Conservation (phyloP, 1,140 invertebrate species). For the Yoshiicerus persimilis region DNA sequence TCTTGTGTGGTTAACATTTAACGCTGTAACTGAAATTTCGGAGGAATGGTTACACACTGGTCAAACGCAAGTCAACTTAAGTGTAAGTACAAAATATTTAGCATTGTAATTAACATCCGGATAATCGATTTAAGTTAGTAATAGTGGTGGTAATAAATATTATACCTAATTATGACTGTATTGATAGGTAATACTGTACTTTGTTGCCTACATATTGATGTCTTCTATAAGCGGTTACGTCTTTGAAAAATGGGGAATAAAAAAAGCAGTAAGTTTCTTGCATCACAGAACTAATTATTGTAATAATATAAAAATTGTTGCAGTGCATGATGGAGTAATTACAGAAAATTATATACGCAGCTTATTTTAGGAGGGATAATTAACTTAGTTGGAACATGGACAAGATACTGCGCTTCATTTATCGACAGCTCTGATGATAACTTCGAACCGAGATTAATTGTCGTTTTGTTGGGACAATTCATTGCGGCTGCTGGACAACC, state of each 20-base stretch:
- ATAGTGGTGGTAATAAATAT: not conserved
- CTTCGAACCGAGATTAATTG: not conserved
- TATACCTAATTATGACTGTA: not conserved
- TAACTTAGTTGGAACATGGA: conserved; percentile 32
- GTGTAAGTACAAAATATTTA: not conserved
- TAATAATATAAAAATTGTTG: not conserved
- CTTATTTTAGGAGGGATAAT: conserved; percentile 30
- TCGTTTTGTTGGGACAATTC: conserved; percentile 36
- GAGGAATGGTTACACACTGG: conserved; percentile 30
- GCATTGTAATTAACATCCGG: too few species aligned
- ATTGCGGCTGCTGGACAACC: conserved; percentile 39
- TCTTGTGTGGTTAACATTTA: conserved; percentile 40
- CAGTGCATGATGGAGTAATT: not conserved
- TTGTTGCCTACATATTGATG: conserved; percentile 26
- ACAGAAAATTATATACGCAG: not conserved
- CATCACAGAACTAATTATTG: too few species aligned
- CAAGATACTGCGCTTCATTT: conserved; percentile 22
- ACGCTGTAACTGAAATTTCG: conserved; percentile 33
- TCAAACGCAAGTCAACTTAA: conserved; percentile 27
- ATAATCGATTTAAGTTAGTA: too few species aligned
- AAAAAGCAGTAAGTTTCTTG: conserved; percentile 30
- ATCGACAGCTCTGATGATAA: conserved; percentile 15
- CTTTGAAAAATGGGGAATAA: conserved; percentile 42
- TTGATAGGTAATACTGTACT: conserved; percentile 28
- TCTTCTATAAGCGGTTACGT: conserved; percentile 34